These are phyloP conservation scores for Psephotus haematonotus DNA, from an alignment of 2,113 vertebrate species.

Conservation along the genomic window DNA sequence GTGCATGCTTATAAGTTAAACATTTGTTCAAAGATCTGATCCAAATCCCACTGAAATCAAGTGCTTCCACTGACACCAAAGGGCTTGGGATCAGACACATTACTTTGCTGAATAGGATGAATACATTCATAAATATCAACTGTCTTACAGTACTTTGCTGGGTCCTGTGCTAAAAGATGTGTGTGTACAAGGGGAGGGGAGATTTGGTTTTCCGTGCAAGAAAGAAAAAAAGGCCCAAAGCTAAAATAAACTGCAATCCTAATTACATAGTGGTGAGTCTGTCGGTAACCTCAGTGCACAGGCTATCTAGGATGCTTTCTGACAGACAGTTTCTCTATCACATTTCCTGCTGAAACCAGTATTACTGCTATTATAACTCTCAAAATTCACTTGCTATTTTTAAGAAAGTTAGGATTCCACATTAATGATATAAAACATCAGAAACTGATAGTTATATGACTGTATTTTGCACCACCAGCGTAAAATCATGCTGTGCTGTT, in stretches of 20 bases:
- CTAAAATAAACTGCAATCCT: background rate
- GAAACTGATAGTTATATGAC: background rate
- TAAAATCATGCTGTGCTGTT: background rate
- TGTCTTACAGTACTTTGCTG: background rate
- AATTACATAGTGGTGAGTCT: background rate
- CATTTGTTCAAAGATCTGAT: slow-evolving; percentile 11
- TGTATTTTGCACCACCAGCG: background rate
- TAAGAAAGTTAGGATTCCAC: background rate
- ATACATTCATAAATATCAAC: slow-evolving; percentile 1
- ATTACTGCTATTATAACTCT: background rate
- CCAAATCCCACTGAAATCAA: slow-evolving; percentile 1
- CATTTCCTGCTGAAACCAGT: background rate
- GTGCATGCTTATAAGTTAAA: background rate
- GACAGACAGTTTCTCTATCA: background rate
- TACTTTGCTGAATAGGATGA: background rate
- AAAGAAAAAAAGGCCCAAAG: background rate
- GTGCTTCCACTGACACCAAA: slow-evolving; percentile 28
- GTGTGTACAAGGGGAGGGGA: background rate
- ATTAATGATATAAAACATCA: background rate
- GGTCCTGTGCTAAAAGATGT: background rate
- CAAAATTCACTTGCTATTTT: background rate
- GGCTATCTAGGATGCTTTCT: background rate
- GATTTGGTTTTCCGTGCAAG: background rate
- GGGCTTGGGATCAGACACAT: background rate
- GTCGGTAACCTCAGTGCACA: background rate